Evolutionary conservation across 2,797 vertebrate species (phyloP).

Genomic region (Okamejei kenojei): DNA sequence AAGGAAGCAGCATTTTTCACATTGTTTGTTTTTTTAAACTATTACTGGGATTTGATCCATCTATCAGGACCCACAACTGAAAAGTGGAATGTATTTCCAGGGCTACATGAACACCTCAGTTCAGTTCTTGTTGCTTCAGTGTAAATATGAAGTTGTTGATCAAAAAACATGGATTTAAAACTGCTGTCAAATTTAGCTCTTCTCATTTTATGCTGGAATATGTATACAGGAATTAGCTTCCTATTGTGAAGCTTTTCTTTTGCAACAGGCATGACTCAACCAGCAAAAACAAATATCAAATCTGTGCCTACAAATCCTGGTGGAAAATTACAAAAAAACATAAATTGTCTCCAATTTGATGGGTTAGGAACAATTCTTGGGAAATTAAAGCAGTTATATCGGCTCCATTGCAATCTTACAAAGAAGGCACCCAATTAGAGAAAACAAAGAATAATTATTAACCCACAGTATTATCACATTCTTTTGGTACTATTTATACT

Average conservation of each 20-base stretch:
- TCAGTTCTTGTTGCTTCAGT: neutral
- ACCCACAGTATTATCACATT: no score
- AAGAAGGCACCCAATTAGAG: neutral
- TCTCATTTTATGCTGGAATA: neutral
- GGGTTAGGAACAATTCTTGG: neutral
- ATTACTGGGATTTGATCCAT: neutral
- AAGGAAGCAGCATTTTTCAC: neutral
- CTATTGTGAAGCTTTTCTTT: neutral
- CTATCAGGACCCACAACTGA: neutral
- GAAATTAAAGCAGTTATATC: neutral
- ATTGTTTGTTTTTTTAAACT: neutral
- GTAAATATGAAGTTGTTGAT: neutral
- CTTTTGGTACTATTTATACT: neutral
- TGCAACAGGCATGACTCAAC: conserved; percentile 7
- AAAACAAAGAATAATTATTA: neutral
- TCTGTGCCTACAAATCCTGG: neutral
- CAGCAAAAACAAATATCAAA: neutral
- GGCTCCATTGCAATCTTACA: neutral
- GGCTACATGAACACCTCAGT: neutral
- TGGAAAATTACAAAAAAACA: neutral
- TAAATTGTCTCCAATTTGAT: neutral
- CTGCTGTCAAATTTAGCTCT: neutral
- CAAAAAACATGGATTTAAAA: no score
- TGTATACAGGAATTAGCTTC: conserved; percentile 7
- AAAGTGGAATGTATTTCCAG: neutral